Conservation (phyloP, 37 sponge, comb jelly and placozoan species). For the Halichondria panicea region DNA sequence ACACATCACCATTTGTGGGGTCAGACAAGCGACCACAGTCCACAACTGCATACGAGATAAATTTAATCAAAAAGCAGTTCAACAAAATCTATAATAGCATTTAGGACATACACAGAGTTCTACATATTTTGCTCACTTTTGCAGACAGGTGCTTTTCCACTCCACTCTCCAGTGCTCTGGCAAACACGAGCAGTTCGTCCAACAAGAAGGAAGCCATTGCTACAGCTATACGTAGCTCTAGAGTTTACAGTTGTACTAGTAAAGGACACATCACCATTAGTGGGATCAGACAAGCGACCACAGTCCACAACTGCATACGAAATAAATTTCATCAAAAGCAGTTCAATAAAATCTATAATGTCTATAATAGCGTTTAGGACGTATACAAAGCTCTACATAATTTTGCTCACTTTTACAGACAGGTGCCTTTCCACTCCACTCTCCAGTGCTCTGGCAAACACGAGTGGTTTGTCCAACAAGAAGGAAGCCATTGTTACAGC, state of each 20-base stretch:
- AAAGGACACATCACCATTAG: slow-evolving; percentile 31
- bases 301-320: slow-evolving; percentile 27
- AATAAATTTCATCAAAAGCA: neutral
- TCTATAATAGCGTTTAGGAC: no score
- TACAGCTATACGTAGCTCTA: slow-evolving; percentile 39
- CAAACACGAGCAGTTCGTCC: slow-evolving; percentile 32
- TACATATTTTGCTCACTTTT: slow-evolving; percentile 12
- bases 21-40: slow-evolving; percentile 6
- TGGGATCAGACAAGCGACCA: slow-evolving; percentile 20
- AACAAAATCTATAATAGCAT: no score
- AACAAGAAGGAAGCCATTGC: slow-evolving; percentile 23
- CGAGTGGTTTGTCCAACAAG: slow-evolving; percentile 19
- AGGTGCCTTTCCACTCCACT: slow-evolving; percentile 45
- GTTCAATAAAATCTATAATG: neutral
- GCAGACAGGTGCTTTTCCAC: slow-evolving; percentile 37
- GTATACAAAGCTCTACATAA: no score
- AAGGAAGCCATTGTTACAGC: slow-evolving; percentile 35
- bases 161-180: slow-evolving; percentile 49
- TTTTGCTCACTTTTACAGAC: slow-evolving; percentile 35
- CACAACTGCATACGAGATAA: neutral
- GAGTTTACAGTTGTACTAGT: slow-evolving; percentile 22
- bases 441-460: slow-evolving; percentile 21
- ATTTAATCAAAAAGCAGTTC: neutral
- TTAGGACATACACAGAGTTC: neutral
- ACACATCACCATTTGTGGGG: slow-evolving; percentile 48